Percentiles rank a stretch among this genome's conserved stretches.
phyloP scores from a whole-genome alignment of 2,888 invertebrate species.

The Dioctria rufipes region DNA sequence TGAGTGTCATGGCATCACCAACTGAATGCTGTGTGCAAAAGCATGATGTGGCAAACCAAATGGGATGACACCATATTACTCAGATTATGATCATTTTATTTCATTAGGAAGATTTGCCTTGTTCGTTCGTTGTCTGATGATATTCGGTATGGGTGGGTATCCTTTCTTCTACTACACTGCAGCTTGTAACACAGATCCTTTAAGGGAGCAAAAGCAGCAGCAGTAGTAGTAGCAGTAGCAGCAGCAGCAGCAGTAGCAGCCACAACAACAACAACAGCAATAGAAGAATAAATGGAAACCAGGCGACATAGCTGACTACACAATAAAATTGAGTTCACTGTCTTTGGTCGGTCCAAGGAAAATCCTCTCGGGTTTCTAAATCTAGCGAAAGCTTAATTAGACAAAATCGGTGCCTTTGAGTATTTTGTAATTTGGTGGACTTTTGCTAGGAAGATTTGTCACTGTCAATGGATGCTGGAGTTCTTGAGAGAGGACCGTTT shows the following conservation, averaged over 20 bases:
- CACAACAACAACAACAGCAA: too few relatives aligned
- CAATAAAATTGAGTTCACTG: conserved; percentile 50
- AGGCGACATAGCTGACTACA: conserved; percentile 44
- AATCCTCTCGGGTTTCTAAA: conserved; percentile 25
- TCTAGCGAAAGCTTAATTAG: conserved; percentile 35
- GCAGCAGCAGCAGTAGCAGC: too few relatives aligned
- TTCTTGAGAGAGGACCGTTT: conserved; percentile 5
- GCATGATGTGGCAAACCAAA: conserved; percentile 38
- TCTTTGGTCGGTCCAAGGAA: conserved; percentile 21
- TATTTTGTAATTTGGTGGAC: conserved; percentile 41
- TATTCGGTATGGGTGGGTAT: neutral
- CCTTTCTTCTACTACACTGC: conserved; percentile 3
- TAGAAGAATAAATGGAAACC: conserved; percentile 10
- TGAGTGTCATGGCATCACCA: conserved; percentile 32
- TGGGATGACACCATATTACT: conserved; percentile 57
- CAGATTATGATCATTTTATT: conserved; percentile 58
- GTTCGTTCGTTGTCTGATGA: conserved; percentile 42
- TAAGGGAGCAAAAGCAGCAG: neutral
- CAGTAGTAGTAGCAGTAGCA: too few relatives aligned
- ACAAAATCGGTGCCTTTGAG: conserved; percentile 48
- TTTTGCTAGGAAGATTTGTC: conserved; percentile 44
- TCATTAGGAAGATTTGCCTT: conserved; percentile 56
- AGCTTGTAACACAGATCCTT: neutral
- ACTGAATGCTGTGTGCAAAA: conserved; percentile 20
- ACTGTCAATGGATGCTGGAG: conserved; percentile 32